Base-by-base conservation (phyloP, 2,113 vertebrate genomes). In the Paratilapia polleni region DNA sequence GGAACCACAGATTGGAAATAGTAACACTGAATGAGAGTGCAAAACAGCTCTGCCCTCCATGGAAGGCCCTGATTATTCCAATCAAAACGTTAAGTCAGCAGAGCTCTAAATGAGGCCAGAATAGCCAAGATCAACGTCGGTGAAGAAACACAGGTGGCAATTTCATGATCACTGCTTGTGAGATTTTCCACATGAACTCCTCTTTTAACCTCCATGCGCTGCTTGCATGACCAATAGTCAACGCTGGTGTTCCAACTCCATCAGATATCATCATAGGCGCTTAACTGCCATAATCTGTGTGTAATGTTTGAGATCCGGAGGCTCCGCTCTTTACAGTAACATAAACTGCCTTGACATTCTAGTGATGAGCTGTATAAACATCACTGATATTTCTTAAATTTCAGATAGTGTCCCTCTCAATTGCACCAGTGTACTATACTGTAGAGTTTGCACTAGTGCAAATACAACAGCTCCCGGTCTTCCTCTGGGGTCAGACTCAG, bases 21-120 rank as follows among this genome's bases (percentile, higher is more conserved):
- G 62, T 8, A 76, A 79, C 83, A 24, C 0, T 19, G 87, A 84
- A 77, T 47, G 26, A 56, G 83, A 85, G 84, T 2, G 41, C 28
- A 52, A 49, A 89, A 60, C 84, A 85, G 61, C 82, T 9, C 12
- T 78, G 68, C 47, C 80, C 81, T 80, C 52, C 54, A 70, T 41
- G 78, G 73, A 84, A 79, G 76, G 60, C 43, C 52, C 76, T 77
- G 91, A 91, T 92, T 89, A 87, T 90, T 93, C 84, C 88, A 89
- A 90, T 92, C 87, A 90, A 87, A 91, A 92, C 13, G 78, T 88
- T 28, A 31, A 90, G 89, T 93, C 94, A 90, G 92, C 90, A 80
- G 38, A 24, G 58, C 77, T 80, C 73, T 62, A 84, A 82, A 88
- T 63, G 57, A 90, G 73, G 77, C 58, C 56, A 70, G 36, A 68